Percentiles rank a stretch among this genome's conserved stretches.
phyloP scores from a whole-genome alignment of 1,140 invertebrate species.

The Rhopalosiphum maidis region DNA sequence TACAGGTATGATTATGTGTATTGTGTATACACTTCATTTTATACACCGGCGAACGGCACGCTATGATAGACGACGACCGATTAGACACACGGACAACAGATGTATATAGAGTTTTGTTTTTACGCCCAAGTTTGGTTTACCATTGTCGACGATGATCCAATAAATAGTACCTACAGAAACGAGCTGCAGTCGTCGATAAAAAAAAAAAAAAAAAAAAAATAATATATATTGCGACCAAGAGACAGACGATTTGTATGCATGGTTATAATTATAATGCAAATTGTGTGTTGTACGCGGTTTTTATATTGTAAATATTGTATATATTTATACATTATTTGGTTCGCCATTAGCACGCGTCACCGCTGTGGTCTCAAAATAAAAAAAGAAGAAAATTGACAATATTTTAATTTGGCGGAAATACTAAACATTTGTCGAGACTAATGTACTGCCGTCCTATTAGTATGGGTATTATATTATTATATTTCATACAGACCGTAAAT shows the following conservation, averaged over 20 bases:
- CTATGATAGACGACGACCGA: background rate
- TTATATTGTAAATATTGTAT: background rate
- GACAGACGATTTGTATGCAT: background rate
- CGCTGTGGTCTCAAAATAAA: background rate
- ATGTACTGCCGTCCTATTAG: background rate
- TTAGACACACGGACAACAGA: background rate
- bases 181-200: background rate
- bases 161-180: background rate
- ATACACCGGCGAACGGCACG: background rate
- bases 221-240: background rate
- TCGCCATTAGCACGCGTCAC: background rate
- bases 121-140: background rate
- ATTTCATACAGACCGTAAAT: background rate
- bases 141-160: background rate
- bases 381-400: background rate
- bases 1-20: background rate
- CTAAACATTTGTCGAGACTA: background rate
- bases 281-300: background rate
- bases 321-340: background rate
- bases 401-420: background rate
- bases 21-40: background rate
- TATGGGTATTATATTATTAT: background rate
- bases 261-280: background rate
- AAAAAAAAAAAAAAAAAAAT: background rate
- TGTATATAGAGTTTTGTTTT: background rate